Evolutionary conservation across 2,888 invertebrate species (phyloP).

Genomic region (Opisthograptis luteolata): DNA sequence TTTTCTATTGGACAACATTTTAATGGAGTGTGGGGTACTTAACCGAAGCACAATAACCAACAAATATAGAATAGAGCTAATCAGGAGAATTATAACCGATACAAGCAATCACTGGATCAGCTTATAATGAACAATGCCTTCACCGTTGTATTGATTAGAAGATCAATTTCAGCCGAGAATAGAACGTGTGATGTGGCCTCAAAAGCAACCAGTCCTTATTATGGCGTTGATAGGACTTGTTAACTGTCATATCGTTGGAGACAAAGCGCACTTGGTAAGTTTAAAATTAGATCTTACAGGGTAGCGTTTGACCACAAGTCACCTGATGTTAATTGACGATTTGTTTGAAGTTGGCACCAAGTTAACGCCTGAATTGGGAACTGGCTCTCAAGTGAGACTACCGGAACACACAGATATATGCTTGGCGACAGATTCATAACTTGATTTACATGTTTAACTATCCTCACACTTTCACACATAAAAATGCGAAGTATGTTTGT

Average conservation of each 20-base stretch:
- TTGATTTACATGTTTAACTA: no score
- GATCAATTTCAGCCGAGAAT: conserved; percentile 9
- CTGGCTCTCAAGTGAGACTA: no score
- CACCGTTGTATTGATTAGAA: conserved; percentile 4
- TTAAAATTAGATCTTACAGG: not conserved
- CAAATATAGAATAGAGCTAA: not conserved
- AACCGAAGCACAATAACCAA: no score
- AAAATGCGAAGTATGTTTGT: not conserved
- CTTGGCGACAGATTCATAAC: no score
- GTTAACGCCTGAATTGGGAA: no score
- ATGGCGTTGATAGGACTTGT: conserved; percentile 33
- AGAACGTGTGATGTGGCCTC: conserved; percentile 9
- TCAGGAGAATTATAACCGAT: conserved; percentile 3
- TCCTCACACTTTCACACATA: no score
- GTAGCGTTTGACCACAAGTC: not conserved
- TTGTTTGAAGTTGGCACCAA: no score
- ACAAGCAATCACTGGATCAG: not conserved
- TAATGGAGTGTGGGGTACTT: no score
- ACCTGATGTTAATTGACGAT: no score
- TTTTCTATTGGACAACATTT: no score
- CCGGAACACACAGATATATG: no score
- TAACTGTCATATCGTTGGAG: conserved; percentile 58
- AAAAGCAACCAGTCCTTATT: conserved; percentile 6
- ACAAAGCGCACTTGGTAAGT: conserved; percentile 64
- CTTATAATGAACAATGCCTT: not conserved